phyloP scores from a whole-genome alignment of 92 coral and sea anemone genomes.

The Paramuricea clavata region DNA sequence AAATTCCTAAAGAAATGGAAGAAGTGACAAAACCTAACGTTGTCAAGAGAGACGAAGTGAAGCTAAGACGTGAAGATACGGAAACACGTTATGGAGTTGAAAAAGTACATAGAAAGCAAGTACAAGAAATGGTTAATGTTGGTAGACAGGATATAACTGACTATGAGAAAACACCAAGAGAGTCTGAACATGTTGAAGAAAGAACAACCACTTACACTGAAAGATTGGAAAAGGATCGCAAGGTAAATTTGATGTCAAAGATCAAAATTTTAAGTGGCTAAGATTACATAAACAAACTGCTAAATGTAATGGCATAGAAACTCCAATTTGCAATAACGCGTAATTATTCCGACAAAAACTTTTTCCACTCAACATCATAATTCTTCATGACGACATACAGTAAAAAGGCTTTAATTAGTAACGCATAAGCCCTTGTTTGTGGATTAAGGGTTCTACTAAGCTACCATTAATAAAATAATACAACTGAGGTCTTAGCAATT shows the following conservation, averaged over 20 bases:
- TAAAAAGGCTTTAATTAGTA: too few relatives aligned
- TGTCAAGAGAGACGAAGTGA: slow-evolving; percentile 8
- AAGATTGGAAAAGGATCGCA: slow-evolving; percentile 7
- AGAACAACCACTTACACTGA: not conserved
- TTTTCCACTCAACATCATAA: too few relatives aligned
- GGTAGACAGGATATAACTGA: not conserved
- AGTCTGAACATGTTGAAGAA: slow-evolving; percentile 11
- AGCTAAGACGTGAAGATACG: not conserved
- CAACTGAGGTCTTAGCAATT: too few relatives aligned
- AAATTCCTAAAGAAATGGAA: slow-evolving; percentile 18
- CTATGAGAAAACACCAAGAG: not conserved
- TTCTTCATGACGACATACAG: too few relatives aligned
- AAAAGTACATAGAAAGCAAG: not conserved
- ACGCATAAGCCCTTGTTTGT: too few relatives aligned
- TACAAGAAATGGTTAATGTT: slow-evolving; percentile 11
- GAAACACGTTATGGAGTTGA: not conserved
- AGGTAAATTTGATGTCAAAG: not conserved
- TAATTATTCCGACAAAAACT: too few relatives aligned
- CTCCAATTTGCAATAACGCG: too few relatives aligned
- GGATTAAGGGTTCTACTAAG: too few relatives aligned
- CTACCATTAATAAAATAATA: too few relatives aligned
- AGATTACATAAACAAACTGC: too few relatives aligned
- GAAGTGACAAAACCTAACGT: not conserved
- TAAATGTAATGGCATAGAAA: too few relatives aligned
- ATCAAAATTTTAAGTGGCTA: not conserved